Base-by-base conservation (phyloP, 2,797 vertebrate genomes). In the Hippoglossus hippoglossus region DNA sequence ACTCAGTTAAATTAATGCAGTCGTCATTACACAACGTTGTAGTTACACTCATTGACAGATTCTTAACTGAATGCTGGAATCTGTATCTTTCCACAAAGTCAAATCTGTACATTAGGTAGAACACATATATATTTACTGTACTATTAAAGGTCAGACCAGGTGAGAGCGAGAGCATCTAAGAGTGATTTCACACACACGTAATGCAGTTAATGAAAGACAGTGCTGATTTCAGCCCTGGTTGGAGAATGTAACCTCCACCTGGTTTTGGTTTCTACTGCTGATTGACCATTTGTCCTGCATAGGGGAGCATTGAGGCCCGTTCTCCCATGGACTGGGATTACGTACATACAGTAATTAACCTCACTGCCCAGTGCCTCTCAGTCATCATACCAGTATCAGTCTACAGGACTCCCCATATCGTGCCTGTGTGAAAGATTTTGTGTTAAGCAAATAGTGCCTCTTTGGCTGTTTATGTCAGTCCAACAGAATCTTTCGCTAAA, bases 211-310 rank as follows among this genome's bases (percentile, higher is more conserved):
- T 71, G 49, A 13, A 49, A 61, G 50, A 49, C 15, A 46, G 2
- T 22, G 16, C 19, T 36, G 2, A 46, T 69, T 75, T 49, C 46
- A 49, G 19, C 46, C 18, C 46, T n/a, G 19, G 47, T 49, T 49
- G 47, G n/a, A 49, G n/a, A 49, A 47, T 9, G 46, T 47, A 47
- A 71, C 53, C 41, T 75, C 59, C 47, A 67, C 70, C 54, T 65
- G 58, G 52, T 67, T 75, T 73, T 75, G 39, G 64, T 69, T 78
- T 69, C 75, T 47, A 15, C 56, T 68, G 44, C 83, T 76, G 65
- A 85, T 71, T 73, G 79, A 85, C 72, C 71, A 79, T 71, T 79
- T 84, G 68, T 51, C 80, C 26, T 65, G 31, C 18, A 49, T 5
- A 55, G 64, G 26, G 41, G 53, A 86, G 82, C 75, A 66, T 78